A percentile compares a stretch with the other conserved stretches of the same genome.
phyloP scores from a whole-genome alignment of 2,797 vertebrate species.

The Cyclopterus lumpus region DNA sequence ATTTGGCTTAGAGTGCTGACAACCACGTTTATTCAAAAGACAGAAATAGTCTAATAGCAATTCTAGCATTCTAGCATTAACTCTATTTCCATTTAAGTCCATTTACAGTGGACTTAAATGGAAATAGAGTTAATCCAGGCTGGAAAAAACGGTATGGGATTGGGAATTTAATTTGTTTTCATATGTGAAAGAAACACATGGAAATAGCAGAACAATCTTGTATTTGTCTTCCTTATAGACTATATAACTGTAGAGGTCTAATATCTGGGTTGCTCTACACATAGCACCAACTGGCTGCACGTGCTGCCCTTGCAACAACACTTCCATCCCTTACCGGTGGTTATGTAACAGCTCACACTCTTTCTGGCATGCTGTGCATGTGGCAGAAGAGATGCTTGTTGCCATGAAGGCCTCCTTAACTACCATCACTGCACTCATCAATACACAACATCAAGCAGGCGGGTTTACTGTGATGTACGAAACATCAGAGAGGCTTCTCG shows the following conservation, averaged over 20 bases:
- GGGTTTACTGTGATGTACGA: constrained; percentile 48
- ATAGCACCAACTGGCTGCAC: constrained; percentile 35
- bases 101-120: constrained; percentile 39
- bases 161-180: constrained; percentile 15
- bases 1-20: constrained; percentile 54
- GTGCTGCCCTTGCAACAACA: constrained; percentile 50
- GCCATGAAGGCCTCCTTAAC: constrained; percentile 44
- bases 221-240: not conserved
- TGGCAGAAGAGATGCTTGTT: constrained; percentile 59
- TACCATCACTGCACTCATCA: constrained; percentile 41
- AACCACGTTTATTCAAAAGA: constrained; percentile 40
- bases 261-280: constrained; percentile 4
- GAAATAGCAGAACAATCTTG: not conserved
- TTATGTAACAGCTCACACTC: constrained; percentile 71
- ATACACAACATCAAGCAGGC: constrained; percentile 37
- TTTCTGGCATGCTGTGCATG: constrained; percentile 52
- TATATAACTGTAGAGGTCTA: not conserved
- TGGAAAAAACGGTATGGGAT: constrained; percentile 9
- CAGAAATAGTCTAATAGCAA: constrained; percentile 30
- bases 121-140: constrained; percentile 5
- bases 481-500: constrained; percentile 40
- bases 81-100: too few relatives aligned
- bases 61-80: not conserved
- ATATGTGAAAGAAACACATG: not conserved
- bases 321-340: constrained; percentile 46